Conservation (phyloP, 1,140 invertebrate species). For the Drosophila auraria region DNA sequence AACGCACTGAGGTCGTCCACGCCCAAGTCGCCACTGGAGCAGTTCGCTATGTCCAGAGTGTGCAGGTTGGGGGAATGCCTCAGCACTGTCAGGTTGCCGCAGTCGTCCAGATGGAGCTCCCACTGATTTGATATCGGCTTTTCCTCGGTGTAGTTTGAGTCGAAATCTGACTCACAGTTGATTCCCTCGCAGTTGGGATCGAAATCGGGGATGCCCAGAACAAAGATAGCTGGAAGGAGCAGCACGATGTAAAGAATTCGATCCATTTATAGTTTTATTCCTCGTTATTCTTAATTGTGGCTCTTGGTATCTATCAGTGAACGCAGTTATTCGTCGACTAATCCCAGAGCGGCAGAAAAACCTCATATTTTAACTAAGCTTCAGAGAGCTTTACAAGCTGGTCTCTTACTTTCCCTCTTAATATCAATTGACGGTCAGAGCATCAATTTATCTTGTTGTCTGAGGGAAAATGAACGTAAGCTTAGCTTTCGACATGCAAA, state of each 20-base stretch:
- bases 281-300: slow-evolving; percentile 4
- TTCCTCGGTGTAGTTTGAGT: slow-evolving; percentile 12
- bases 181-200: slow-evolving; percentile 11
- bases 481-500: no score
- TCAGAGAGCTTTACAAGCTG: not conserved
- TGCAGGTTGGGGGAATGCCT: slow-evolving; percentile 46
- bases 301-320: slow-evolving; percentile 2
- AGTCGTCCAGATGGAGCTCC: slow-evolving; percentile 52
- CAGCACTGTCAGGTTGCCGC: slow-evolving; percentile 32
- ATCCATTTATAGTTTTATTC: slow-evolving; percentile 13
- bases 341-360: not conserved
- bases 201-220: slow-evolving; percentile 3
- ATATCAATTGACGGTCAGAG: slow-evolving; percentile 8
- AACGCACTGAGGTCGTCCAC: slow-evolving; percentile 1
- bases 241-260: slow-evolving; percentile 1
- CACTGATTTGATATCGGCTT: slow-evolving; percentile 10
- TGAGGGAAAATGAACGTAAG: not conserved
- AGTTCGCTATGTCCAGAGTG: slow-evolving; percentile 52
- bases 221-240: slow-evolving; percentile 10
- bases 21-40: slow-evolving; percentile 36
- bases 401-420: slow-evolving; percentile 20
- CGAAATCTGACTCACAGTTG: not conserved
- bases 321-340: slow-evolving; percentile 7
- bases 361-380: not conserved
- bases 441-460: slow-evolving; percentile 8